These are phyloP conservation scores for Plusia festucae DNA, from an alignment of 2,888 invertebrate genomes.

Conservation along the genomic window DNA sequence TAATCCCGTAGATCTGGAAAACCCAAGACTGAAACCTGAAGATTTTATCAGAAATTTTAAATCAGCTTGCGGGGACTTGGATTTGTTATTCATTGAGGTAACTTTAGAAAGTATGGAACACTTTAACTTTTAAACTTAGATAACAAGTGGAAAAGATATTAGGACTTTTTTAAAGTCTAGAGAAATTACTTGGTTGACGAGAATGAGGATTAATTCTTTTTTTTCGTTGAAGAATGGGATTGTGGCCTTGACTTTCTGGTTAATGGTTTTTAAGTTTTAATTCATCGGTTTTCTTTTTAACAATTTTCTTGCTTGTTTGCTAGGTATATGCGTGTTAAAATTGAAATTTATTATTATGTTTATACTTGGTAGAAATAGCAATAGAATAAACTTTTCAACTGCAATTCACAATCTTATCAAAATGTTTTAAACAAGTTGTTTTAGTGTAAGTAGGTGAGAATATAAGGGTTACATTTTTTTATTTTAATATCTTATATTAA, in stretches of 20 bases:
- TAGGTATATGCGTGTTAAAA: no score
- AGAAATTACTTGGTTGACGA: background rate
- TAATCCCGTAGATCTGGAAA: constrained; percentile 27
- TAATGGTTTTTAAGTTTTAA: no score
- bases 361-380: background rate
- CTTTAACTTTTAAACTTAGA: constrained; percentile 31
- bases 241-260: background rate
- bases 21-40: constrained; percentile 20
- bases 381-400: background rate
- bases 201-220: background rate
- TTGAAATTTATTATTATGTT: no score
- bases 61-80: constrained; percentile 16
- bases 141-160: constrained; percentile 24
- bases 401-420: background rate
- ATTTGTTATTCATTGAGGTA: constrained; percentile 53
- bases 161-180: constrained; percentile 18
- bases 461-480: background rate
- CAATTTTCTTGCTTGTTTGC: no score
- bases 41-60: constrained; percentile 53
- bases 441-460: background rate
- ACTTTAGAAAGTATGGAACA: constrained; percentile 19
- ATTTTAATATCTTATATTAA: no score
- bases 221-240: background rate
- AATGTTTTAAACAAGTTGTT: background rate
- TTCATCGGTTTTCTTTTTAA: no score